A percentile compares a stretch with the other conserved stretches of the same genome.
Conservation (phyloP, 2,113 vertebrate genomes). For the Axis porcinus region DNA sequence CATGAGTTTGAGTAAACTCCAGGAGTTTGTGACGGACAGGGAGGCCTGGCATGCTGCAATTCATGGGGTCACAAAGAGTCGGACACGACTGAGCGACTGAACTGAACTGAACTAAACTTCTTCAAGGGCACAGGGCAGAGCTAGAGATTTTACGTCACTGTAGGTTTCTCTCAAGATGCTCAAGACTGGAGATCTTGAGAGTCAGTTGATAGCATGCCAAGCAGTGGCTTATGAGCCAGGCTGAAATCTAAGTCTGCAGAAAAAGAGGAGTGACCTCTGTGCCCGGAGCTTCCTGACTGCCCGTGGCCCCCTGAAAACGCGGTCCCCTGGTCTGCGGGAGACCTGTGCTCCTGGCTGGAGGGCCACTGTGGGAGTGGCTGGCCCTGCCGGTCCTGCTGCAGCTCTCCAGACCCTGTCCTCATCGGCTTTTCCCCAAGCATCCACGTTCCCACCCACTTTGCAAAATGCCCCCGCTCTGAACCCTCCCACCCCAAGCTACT, state of each 20-base stretch:
- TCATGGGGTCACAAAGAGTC: no score
- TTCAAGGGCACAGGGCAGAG: not conserved
- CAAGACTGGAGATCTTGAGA: not conserved
- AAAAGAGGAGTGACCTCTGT: not conserved
- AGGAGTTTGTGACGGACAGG: no score
- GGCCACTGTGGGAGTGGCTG: rapidly evolving
- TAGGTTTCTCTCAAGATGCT: not conserved
- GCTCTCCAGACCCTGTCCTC: not conserved
- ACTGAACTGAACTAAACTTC: no score
- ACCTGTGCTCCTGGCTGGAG: not conserved
- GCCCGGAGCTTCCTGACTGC: rapidly evolving
- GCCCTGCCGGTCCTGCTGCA: rapidly evolving
- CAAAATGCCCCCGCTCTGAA: not conserved
- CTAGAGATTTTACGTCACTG: not conserved
- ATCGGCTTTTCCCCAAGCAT: not conserved
- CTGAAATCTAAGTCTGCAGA: not conserved
- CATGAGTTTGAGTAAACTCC: no score
- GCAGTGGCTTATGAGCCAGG: not conserved
- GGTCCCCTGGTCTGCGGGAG: not conserved
- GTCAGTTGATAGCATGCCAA: not conserved
- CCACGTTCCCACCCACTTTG: not conserved
- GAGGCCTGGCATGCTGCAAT: no score
- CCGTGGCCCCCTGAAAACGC: not conserved
- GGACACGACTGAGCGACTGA: no score
- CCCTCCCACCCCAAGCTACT: not conserved